Evolutionary conservation across 2,113 vertebrate species (phyloP), one percentile per base, ranked within the genome.

Genomic region (Rhadina sibilatrix): DNA sequence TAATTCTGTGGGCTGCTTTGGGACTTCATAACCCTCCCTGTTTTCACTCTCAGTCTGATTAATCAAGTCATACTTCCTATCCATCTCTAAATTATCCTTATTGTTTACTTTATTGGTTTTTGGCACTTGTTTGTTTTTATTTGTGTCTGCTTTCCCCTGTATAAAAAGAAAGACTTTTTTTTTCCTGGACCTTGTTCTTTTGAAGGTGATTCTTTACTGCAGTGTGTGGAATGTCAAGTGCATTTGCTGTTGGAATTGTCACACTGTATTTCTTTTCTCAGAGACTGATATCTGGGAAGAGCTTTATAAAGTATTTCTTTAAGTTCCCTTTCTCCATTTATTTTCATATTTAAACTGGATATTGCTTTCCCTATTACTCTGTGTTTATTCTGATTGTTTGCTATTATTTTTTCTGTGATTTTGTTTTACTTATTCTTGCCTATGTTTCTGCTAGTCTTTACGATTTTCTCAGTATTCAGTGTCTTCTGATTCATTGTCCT

Each of bases 11-110:
- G 14, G 5, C 77, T 82, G 38, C 21, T 80, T 56, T 72, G 23
- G 27, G 38, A 38, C 22, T 68, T 86, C 13, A 18, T 60, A 27
- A 4, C 1, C 2, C 19, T 82, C 33, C 4, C 4, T 4, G 0
- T 49, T 92, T 78, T 53, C 3, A 3, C 18, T 50, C 5, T 47
- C 10, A 46, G 12, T 63, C 12, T 70, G 30, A 16, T 79, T 92
- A 35, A 59, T 50, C 28, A 40, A 59, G 33, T 66, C 15, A 33
- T 68, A 14, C 27, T 64, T 86, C 28, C 16, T 57, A 6, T 44
- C 33, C 9, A 15, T 59, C 27, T 90, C 57, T 86, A 59, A 65
- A 79, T 65, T 60, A 46, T 44, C 13, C 7, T 31, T 74, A 38
- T 24, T 68, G 3, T 68, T 91, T 50, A 37, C 5, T 31, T 60